These are phyloP conservation scores for Netelia fuscicornis DNA, from an alignment of 2,888 invertebrate genomes.

Conservation along the genomic window DNA sequence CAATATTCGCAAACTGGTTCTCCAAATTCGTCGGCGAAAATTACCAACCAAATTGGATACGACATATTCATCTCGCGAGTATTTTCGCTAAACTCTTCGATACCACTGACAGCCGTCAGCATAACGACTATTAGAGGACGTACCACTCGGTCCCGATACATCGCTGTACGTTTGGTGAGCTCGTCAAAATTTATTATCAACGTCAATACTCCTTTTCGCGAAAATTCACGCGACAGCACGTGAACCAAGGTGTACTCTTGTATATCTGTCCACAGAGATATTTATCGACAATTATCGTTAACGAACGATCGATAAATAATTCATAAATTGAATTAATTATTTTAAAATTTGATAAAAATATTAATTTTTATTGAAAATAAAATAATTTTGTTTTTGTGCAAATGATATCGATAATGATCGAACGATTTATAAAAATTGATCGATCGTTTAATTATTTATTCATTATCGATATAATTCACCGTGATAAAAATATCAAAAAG, in stretches of 20 bases:
- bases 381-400: background rate
- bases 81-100: slow-evolving; percentile 68
- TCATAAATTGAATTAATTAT: background rate
- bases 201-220: slow-evolving; percentile 65
- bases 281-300: background rate
- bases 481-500: too few species aligned
- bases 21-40: slow-evolving; percentile 70
- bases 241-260: slow-evolving; percentile 61
- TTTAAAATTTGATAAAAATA: background rate
- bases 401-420: too few species aligned
- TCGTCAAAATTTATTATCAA: slow-evolving; percentile 64
- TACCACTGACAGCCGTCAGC: slow-evolving; percentile 61
- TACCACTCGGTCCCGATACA: slow-evolving; percentile 54
- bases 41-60: slow-evolving; percentile 76
- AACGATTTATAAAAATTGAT: too few species aligned
- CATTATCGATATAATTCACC: too few species aligned
- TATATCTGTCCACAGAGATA: slow-evolving; percentile 32
- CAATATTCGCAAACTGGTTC: slow-evolving; percentile 67
- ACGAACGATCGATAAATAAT: background rate
- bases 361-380: background rate
- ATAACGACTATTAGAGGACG: slow-evolving; percentile 75
- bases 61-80: slow-evolving; percentile 66
- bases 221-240: slow-evolving; percentile 70
- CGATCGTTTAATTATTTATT: too few species aligned
- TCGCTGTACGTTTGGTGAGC: background rate